Evolutionary conservation across 2,113 vertebrate genomes (phyloP), one percentile per base, ranked within the genome.

Genomic region (Gambusia affinis): DNA sequence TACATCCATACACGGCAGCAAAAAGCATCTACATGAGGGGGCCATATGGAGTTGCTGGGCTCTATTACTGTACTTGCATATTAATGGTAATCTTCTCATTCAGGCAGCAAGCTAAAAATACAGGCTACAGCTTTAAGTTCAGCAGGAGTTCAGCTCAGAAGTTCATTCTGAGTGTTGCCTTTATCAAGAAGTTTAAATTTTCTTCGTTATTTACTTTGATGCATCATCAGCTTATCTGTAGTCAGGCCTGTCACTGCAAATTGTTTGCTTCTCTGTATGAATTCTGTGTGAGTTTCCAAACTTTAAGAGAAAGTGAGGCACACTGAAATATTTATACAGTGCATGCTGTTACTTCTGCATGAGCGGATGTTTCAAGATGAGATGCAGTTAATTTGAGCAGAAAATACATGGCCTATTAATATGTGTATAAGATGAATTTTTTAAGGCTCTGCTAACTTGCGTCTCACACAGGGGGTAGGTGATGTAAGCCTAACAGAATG

Each of bases 381-480:
- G 70, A 76, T 83, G 6, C 33, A 30, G 78, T 75, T 90, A 77
- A 89, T 91, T 84, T 91, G 72, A 85, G 81, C 78, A 86, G 87
- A 86, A 91, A 86, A 89, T 80, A 80, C 87, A 81, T 12, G 28
- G 78, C 64, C 76, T 91, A 91, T 91, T 89, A 91, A 93, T 87
- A 80, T 85, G 82, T 84, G 81, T 87, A 39, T 74, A 73, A 90
- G 63, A 84, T 91, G 62, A 83, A 91, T 91, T 87, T 91, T 93
- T 89, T 62, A 89, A 66, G 51, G 80, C 51, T 31, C 79, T 51
- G 79, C 73, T 85, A 67, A 24, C 80, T 70, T 30, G 85, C 33
- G 75, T 67, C 62, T 62, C 73, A 70, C 78, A n/a, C 81, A 19
- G 15, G 79, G 76, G 75, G 71, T 79, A 83, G 75, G 75, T 87